Conservation (phyloP, 2,888 invertebrate genomes). For the Eupithecia exiguata region DNA sequence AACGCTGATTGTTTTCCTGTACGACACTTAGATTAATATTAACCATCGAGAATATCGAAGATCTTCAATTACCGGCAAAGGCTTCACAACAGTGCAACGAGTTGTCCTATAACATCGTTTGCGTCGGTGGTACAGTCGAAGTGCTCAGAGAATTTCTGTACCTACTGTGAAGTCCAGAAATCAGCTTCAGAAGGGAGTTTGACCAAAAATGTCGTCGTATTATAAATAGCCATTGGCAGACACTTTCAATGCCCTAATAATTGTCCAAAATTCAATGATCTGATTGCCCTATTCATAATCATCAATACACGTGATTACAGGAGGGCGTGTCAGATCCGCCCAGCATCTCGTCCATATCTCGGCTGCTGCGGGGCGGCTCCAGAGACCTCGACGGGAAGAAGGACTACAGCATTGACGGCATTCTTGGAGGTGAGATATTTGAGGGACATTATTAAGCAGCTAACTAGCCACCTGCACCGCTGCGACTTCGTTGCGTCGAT, state of each 20-base stretch:
- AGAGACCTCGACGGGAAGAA: slow-evolving; percentile 92
- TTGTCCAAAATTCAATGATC: background rate
- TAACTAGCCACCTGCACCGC: background rate
- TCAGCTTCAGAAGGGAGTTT: background rate
- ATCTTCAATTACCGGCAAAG: too few relatives aligned
- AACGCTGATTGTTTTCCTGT: background rate
- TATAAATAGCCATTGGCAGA: background rate
- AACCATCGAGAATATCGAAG: background rate
- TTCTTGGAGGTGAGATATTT: slow-evolving; percentile 86
- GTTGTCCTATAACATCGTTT: background rate
- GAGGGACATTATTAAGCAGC: background rate
- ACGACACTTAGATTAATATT: background rate
- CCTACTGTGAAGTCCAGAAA: background rate
- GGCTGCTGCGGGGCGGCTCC: slow-evolving; percentile 92
- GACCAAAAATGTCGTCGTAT: background rate
- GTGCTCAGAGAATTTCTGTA: background rate
- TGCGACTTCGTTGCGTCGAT: background rate
- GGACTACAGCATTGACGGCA: slow-evolving; percentile 95
- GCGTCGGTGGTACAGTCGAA: background rate
- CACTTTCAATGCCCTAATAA: background rate
- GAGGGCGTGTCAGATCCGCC: slow-evolving; percentile 97
- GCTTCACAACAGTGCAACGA: too few relatives aligned
- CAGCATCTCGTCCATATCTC: slow-evolving; percentile 96
- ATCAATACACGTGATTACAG: slow-evolving; percentile 77
- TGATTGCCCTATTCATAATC: slow-evolving; percentile 31